These are phyloP conservation scores for Alviniconcha marisindica DNA, from an alignment of 1,140 invertebrate genomes.

Conservation along the genomic window DNA sequence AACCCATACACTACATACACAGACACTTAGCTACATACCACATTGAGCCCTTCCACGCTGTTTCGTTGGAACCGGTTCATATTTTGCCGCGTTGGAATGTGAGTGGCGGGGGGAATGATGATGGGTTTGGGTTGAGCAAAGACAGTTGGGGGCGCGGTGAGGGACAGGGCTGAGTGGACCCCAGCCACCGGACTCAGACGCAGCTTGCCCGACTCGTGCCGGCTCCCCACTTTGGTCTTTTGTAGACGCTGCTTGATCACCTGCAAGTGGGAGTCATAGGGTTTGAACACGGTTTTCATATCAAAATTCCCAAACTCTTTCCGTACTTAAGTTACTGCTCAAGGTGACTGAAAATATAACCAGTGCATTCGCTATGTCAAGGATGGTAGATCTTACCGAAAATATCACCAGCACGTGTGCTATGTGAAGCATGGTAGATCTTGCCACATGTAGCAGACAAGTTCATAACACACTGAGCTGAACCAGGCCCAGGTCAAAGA, in stretches of 20 bases:
- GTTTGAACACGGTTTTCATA: background rate
- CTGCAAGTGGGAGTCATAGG: too few relatives aligned
- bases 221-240: slow-evolving; percentile 68
- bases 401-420: too few relatives aligned
- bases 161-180: slow-evolving; percentile 70
- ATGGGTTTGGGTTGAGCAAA: slow-evolving; percentile 58
- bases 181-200: slow-evolving; percentile 70
- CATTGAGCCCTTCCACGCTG: slow-evolving; percentile 90
- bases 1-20: background rate
- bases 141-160: slow-evolving; percentile 59
- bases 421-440: too few relatives aligned
- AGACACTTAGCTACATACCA: slow-evolving; percentile 70
- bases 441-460: too few relatives aligned
- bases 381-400: too few relatives aligned
- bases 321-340: slow-evolving; percentile 12
- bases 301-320: background rate
- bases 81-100: slow-evolving; percentile 80
- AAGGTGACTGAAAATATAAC: too few relatives aligned
- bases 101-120: slow-evolving; percentile 73
- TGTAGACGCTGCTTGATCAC: slow-evolving; percentile 69
- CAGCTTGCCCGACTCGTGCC: slow-evolving; percentile 60
- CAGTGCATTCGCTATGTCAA: too few relatives aligned
- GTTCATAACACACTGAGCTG: too few relatives aligned
- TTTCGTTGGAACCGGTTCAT: slow-evolving; percentile 80
- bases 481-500: too few relatives aligned